Conservation (phyloP, 2,797 vertebrate species). For the Lepus oiostolus region DNA sequence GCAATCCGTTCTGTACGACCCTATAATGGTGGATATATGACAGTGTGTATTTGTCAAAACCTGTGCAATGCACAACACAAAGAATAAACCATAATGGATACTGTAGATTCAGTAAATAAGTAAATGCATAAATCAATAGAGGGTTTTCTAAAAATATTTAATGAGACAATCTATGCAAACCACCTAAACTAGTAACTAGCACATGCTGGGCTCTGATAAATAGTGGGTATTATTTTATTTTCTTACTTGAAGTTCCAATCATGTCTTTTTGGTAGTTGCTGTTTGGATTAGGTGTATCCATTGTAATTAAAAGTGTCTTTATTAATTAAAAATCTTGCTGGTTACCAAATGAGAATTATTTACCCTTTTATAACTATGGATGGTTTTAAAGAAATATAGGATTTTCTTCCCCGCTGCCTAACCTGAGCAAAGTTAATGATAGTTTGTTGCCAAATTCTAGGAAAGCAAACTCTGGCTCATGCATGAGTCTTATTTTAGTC, state of each 20-base stretch:
- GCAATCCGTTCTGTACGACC: not conserved
- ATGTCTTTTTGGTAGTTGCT: constrained; percentile 44
- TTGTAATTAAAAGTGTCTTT: constrained; percentile 48
- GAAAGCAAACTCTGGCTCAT: constrained; percentile 12
- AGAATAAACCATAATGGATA: not conserved
- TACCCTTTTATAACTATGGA: not conserved
- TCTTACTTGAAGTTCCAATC: constrained; percentile 32
- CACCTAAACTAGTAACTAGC: not conserved
- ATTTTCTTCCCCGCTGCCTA: constrained; percentile 10
- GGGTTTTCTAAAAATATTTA: constrained; percentile 11
- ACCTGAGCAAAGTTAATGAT: constrained; percentile 60
- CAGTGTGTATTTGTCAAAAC: not conserved
- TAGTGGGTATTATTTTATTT: constrained; percentile 3
- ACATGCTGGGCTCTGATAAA: not conserved
- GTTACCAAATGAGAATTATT: constrained; percentile 56
- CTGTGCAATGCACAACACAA: not conserved
- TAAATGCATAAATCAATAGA: not conserved
- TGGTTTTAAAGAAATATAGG: not conserved
- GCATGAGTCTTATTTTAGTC: constrained; percentile 58
- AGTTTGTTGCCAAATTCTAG: constrained; percentile 59
- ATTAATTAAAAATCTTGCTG: constrained; percentile 1
- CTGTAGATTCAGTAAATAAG: not conserved
- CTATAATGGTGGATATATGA: not conserved
- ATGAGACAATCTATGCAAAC: not conserved
- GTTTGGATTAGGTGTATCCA: not conserved